phyloP scores from a whole-genome alignment of 2,888 invertebrate genomes.

The Muschampia plurimacula region DNA sequence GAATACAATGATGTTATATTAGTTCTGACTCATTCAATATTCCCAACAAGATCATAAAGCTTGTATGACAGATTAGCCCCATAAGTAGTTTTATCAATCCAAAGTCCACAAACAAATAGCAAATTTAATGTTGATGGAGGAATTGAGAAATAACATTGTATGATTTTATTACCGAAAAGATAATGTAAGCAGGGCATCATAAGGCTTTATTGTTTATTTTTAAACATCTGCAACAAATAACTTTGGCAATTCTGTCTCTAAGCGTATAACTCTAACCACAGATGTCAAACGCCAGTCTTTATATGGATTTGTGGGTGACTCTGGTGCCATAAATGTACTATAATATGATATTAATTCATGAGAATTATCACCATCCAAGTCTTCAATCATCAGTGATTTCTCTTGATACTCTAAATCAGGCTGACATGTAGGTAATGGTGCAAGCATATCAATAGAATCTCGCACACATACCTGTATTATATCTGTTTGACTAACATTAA shows the following conservation, averaged over 20 bases:
- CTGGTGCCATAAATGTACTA: conserved; percentile 86
- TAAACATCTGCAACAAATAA: conserved; percentile 84
- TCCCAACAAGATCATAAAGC: neutral
- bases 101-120: no score
- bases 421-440: conserved; percentile 86
- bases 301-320: conserved; percentile 65
- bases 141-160: no score
- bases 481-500: conserved; percentile 92
- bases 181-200: neutral
- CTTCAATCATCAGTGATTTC: conserved; percentile 90
- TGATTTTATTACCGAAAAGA: neutral
- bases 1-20: neutral
- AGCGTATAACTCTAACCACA: conserved; percentile 88
- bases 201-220: conserved; percentile 38
- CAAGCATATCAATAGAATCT: conserved; percentile 63
- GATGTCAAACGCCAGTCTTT: conserved; percentile 88
- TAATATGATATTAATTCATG: conserved; percentile 92
- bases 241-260: conserved; percentile 90
- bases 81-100: no score
- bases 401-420: conserved; percentile 91
- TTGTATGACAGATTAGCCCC: no score
- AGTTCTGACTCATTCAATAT: neutral
- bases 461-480: conserved; percentile 89
- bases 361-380: conserved; percentile 90
- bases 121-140: no score